phyloP scores from a whole-genome alignment of 2,113 vertebrate species.

The Callopanchax toddi region DNA sequence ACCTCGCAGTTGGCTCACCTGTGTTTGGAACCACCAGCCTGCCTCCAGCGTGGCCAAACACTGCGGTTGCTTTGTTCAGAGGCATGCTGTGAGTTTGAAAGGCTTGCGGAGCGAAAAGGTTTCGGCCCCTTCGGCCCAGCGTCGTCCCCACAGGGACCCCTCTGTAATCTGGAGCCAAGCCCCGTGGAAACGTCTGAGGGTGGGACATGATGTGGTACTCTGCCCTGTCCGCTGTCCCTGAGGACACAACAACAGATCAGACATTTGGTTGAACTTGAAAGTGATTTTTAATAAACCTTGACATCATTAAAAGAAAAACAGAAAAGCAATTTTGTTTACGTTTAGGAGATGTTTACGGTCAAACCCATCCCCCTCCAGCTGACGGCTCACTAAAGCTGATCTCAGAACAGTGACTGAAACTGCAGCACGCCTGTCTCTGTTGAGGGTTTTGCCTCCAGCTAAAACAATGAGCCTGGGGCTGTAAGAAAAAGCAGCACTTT shows the following conservation, averaged over 20 bases:
- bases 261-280: constrained; percentile 39
- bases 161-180: constrained; percentile 79
- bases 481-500: constrained; percentile 14
- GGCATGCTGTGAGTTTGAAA: constrained; percentile 76
- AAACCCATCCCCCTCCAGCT: constrained; percentile 4
- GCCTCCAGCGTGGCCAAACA: constrained; percentile 90
- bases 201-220: constrained; percentile 85
- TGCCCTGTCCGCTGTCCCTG: constrained; percentile 84
- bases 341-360: neutral
- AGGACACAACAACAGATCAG: constrained; percentile 84
- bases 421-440: constrained; percentile 15
- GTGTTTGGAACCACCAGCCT: constrained; percentile 90
- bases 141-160: constrained; percentile 64
- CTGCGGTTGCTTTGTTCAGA: constrained; percentile 81
- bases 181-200: constrained; percentile 88
- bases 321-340: constrained; percentile 9
- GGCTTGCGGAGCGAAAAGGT: constrained; percentile 79
- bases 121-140: constrained; percentile 82
- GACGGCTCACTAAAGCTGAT: constrained; percentile 8
- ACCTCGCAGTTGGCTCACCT: constrained; percentile 77
- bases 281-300: neutral
- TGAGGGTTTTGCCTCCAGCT: constrained; percentile 35
- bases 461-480: constrained; percentile 25
- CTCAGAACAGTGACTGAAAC: constrained; percentile 2
- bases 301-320: neutral